Evolutionary conservation across 2,888 invertebrate species (phyloP).

Genomic region (Luperina nickerlii): DNA sequence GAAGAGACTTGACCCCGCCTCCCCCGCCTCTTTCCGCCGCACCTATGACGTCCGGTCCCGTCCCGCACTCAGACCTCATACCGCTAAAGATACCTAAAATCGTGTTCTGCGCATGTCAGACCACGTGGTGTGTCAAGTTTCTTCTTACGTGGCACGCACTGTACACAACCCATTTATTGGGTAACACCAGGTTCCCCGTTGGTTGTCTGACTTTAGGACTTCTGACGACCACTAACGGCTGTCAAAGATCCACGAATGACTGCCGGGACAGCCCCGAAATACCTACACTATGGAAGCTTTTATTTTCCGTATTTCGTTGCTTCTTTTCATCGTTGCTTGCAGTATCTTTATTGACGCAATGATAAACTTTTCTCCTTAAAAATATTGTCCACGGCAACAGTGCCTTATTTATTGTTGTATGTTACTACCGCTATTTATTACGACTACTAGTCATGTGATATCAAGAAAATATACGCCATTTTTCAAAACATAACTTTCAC

Average conservation of each 20-base stretch:
- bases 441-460: conserved; percentile 22
- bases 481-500: conserved; percentile 39
- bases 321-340: neutral
- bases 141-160: too few relatives aligned
- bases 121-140: too few relatives aligned
- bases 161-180: neutral
- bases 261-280: neutral
- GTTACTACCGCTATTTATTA: conserved; percentile 42
- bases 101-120: too few relatives aligned
- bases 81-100: too few relatives aligned
- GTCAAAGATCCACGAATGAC: neutral
- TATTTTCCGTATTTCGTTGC: neutral
- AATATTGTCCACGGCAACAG: conserved; percentile 24
- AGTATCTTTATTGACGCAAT: conserved; percentile 1
- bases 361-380: conserved; percentile 7
- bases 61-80: too few relatives aligned
- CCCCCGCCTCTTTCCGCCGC: too few relatives aligned
- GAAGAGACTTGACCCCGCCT: too few relatives aligned
- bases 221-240: neutral
- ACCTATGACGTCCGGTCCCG: too few relatives aligned
- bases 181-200: neutral
- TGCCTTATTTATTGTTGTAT: conserved; percentile 32
- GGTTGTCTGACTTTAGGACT: neutral
- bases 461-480: conserved; percentile 44
- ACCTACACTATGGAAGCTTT: neutral